Evolutionary conservation across 2,888 invertebrate species (phyloP).

Genomic region (Saturnia japonica): DNA sequence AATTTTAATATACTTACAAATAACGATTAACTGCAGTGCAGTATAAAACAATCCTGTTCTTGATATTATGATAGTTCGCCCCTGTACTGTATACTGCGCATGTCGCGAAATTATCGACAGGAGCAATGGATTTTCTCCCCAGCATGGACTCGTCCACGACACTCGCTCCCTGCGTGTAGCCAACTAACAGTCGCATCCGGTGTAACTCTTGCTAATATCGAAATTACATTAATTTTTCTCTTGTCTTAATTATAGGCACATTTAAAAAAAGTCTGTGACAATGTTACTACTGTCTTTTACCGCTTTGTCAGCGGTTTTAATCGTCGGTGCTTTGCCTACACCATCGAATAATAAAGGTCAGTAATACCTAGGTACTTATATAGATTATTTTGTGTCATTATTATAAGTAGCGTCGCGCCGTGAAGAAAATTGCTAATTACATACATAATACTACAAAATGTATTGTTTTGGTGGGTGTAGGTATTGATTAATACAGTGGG

Average conservation of each 20-base stretch:
- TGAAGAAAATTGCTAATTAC: neutral
- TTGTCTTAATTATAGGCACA: slow-evolving; percentile 34
- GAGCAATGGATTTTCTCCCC: slow-evolving; percentile 61
- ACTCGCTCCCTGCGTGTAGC: slow-evolving; percentile 65
- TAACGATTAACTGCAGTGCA: neutral
- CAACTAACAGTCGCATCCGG: slow-evolving; percentile 57
- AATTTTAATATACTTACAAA: too few species aligned
- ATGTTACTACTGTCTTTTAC: slow-evolving; percentile 71
- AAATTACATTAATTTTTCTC: slow-evolving; percentile 28
- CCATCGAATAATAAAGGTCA: slow-evolving; percentile 72
- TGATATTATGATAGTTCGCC: slow-evolving; percentile 43
- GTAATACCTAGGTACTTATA: slow-evolving; percentile 35
- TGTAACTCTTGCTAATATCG: slow-evolving; percentile 40
- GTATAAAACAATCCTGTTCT: neutral
- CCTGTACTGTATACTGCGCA: slow-evolving; percentile 72
- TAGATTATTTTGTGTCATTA: slow-evolving; percentile 16
- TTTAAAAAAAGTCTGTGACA: slow-evolving; percentile 31
- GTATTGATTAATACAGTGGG: slow-evolving; percentile 61
- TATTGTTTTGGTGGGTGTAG: slow-evolving; percentile 46
- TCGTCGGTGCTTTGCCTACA: slow-evolving; percentile 64
- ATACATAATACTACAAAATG: slow-evolving; percentile 21
- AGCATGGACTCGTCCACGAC: slow-evolving; percentile 58
- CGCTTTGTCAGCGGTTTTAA: slow-evolving; percentile 72
- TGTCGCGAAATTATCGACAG: slow-evolving; percentile 79
- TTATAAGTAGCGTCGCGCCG: neutral